A percentile compares a stretch with the other conserved stretches of the same genome.
Evolutionary conservation across 2,888 invertebrate genomes (phyloP).

Genomic region (Tanypteryx hageni): DNA sequence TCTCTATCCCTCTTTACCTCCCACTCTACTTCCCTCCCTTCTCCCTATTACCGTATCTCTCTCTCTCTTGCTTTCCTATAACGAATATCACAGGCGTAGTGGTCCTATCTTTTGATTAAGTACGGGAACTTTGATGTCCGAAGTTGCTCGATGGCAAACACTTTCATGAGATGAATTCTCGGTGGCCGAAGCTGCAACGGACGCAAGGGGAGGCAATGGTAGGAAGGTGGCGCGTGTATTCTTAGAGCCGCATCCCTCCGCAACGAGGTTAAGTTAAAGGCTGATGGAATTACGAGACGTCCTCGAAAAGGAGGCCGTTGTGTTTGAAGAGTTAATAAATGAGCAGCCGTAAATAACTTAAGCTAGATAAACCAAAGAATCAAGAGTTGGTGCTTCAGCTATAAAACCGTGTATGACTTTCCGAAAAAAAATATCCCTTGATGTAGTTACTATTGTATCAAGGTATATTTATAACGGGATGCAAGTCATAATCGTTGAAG

Average conservation of each 20-base stretch:
- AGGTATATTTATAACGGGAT: too few relatives aligned
- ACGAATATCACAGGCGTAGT: slow-evolving; percentile 13
- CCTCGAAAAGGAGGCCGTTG: slow-evolving; percentile 3
- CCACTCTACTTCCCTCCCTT: not conserved
- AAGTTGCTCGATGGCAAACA: slow-evolving; percentile 58
- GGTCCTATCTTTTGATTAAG: slow-evolving; percentile 57
- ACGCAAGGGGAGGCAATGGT: slow-evolving; percentile 6
- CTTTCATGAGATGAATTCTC: slow-evolving; percentile 59
- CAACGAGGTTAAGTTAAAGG: slow-evolving; percentile 39
- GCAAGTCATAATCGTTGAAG: too few relatives aligned
- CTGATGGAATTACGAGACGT: slow-evolving; percentile 46
- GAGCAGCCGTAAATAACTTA: slow-evolving; percentile 12
- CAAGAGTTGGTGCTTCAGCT: slow-evolving; percentile 33
- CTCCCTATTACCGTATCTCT: not conserved
- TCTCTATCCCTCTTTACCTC: not conserved
- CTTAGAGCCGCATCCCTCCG: not conserved
- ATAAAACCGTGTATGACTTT: not conserved
- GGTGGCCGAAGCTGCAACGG: not conserved
- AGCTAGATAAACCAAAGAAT: slow-evolving; percentile 39
- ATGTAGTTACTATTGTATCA: too few relatives aligned
- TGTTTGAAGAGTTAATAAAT: slow-evolving; percentile 47
- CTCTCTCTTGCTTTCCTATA: not conserved
- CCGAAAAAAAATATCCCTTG: too few relatives aligned
- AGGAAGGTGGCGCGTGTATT: not conserved
- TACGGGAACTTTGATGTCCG: slow-evolving; percentile 58